These are phyloP conservation scores for Amblyraja radiata DNA, from an alignment of 2,797 vertebrate species.

Conservation along the genomic window DNA sequence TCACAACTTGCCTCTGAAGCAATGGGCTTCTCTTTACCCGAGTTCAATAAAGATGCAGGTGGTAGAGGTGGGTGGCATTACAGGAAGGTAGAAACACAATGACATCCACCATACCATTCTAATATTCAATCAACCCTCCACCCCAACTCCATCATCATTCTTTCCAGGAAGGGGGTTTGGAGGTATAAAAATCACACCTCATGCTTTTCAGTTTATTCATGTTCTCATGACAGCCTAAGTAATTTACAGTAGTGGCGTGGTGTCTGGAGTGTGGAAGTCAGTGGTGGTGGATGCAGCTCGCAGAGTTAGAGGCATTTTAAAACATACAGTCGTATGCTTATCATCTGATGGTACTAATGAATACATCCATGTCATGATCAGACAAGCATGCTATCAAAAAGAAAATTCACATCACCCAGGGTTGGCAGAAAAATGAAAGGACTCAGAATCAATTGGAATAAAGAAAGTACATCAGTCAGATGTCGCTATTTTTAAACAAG, in stretches of 20 bases:
- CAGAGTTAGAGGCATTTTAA: not conserved
- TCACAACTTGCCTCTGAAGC: not conserved
- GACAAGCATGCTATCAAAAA: not conserved
- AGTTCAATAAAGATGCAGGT: not conserved
- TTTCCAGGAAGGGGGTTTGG: not conserved
- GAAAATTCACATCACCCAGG: not conserved
- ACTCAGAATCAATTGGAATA: slow-evolving; percentile 5
- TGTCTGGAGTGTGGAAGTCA: too few species aligned
- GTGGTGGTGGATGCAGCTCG: too few species aligned
- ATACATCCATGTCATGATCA: not conserved
- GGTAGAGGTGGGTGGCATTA: not conserved
- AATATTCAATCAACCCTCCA: not conserved
- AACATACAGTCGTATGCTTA: not conserved
- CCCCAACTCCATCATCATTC: not conserved
- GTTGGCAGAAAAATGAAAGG: not conserved
- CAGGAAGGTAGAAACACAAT: not conserved
- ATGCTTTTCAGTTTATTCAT: not conserved
- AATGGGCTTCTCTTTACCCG: not conserved
- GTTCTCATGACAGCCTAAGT: not conserved
- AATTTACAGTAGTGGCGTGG: too few species aligned
- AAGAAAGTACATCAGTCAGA: slow-evolving; percentile 23
- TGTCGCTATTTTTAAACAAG: slow-evolving; percentile 15
- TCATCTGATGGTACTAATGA: not conserved
- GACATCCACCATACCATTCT: not conserved
- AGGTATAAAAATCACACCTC: not conserved